phyloP scores from a whole-genome alignment of 2,888 invertebrate species.

The Leptinotarsa haldemani region DNA sequence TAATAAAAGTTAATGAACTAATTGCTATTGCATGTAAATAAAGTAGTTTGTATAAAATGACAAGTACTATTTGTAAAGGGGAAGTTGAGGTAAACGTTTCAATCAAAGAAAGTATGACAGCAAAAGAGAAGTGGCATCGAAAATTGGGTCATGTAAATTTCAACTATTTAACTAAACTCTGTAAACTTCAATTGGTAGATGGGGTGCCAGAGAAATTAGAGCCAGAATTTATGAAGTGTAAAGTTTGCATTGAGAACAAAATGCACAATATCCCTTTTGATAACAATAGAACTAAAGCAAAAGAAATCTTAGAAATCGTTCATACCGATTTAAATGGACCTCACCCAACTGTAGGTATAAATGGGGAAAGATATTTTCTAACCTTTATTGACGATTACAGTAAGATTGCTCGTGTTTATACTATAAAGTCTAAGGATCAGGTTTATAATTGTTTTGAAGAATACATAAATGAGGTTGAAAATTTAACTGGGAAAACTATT shows the following conservation, averaged over 20 bases:
- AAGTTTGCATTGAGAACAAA: slow-evolving; percentile 2
- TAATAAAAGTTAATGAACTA: too few species aligned
- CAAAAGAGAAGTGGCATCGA: slow-evolving; percentile 10
- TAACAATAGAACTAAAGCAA: slow-evolving; percentile 7
- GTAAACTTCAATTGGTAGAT: slow-evolving; percentile 7
- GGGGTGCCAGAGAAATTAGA: neutral
- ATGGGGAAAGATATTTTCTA: slow-evolving; percentile 16
- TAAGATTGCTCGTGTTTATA: slow-evolving; percentile 13
- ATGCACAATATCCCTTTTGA: slow-evolving; percentile 13
- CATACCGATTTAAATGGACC: slow-evolving; percentile 22
- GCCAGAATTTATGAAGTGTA: neutral
- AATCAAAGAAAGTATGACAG: neutral
- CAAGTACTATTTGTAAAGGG: neutral
- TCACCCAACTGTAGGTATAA: slow-evolving; percentile 8
- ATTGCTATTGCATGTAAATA: slow-evolving; percentile 6
- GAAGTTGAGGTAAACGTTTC: neutral
- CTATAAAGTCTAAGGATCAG: slow-evolving; percentile 19
- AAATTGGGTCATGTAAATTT: slow-evolving; percentile 8
- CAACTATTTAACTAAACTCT: neutral
- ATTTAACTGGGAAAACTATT: too few species aligned
- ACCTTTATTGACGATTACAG: neutral
- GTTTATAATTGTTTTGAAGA: neutral
- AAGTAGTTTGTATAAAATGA: neutral
- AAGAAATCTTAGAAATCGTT: slow-evolving; percentile 19
- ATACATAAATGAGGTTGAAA: too few species aligned